Evolutionary conservation across 2,113 vertebrate species (phyloP), one percentile per base, ranked within the genome.

Genomic region (Dipodomys merriami): DNA sequence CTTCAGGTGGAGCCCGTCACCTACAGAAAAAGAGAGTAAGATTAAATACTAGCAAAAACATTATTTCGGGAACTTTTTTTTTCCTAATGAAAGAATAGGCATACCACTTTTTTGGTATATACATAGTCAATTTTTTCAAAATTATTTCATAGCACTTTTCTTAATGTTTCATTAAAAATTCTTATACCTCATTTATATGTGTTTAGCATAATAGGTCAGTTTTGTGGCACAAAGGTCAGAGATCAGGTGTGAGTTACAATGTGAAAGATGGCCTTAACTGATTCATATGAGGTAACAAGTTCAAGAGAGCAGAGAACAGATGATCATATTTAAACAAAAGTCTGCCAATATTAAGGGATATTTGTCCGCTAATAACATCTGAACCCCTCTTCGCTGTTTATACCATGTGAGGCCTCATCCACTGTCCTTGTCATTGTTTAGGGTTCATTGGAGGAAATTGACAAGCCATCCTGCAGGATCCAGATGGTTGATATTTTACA

Each of bases 211-310:
- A 64, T 74, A 30, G 71, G 53, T 81, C 83, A 82, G 10, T 93
- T 88, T 74, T 86, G n/a, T 84, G 10, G 23, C 77, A 49, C 23
- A 89, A 19, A 19, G 25, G 33, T 65, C 64, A 89, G 78, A 94
- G 84, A 87, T 91, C 87, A 88, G 44, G 92, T 83, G 15, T 87
- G 53, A 94, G 60, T 79, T 95, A 89, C 93, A 90, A 94, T 86
- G 80, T 44, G 29, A 35, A 20, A 78, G 64, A 57, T 82, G 46
- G 3, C 62, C 72, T 91, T 80, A 91, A 67, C 68, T 68, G 71
- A 84, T 81, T 86, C 65, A 23, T 86, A 57, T 19, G 27, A 60
- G 19, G 62, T 88, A 81, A 77, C 23, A 62, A 94, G 81, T 72
- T 74, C 49, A 64, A 68, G 62, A 62, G 69, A 82, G 72, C 73